A percentile compares a stretch with the other conserved stretches of the same genome.
These are phyloP conservation scores for Tipula vernalis DNA, from an alignment of 2,888 invertebrate genomes.

Conservation along the genomic window DNA sequence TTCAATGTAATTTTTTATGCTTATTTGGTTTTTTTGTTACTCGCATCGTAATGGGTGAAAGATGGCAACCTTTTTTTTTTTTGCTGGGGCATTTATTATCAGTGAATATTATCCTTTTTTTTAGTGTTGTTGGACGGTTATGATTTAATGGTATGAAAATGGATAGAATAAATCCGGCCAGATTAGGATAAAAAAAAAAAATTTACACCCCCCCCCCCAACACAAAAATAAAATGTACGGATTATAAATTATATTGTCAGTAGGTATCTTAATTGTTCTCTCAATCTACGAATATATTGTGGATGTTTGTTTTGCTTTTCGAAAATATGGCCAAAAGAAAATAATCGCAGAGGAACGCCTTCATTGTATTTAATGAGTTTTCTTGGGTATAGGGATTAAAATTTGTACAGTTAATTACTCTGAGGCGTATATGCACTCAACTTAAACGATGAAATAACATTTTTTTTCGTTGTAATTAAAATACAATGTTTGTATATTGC, in stretches of 20 bases:
- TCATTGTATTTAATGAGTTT: background rate
- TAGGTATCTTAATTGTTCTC: background rate
- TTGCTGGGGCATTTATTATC: background rate
- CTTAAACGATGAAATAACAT: background rate
- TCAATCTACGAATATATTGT: background rate
- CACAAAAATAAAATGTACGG: background rate
- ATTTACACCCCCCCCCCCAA: background rate
- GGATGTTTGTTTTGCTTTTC: background rate
- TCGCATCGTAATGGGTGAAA: too few relatives aligned
- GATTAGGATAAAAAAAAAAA: background rate
- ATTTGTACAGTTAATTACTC: background rate
- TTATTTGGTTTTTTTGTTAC: background rate
- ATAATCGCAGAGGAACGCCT: background rate
- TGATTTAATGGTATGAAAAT: background rate
- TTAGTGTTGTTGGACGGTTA: background rate
- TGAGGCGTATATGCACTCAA: background rate
- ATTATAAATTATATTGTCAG: background rate
- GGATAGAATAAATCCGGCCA: background rate
- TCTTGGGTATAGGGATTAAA: background rate
- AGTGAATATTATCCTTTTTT: background rate
- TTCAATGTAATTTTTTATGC: background rate
- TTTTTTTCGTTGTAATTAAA: background rate
- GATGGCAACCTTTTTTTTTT: background rate
- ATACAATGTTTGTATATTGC: too few relatives aligned
- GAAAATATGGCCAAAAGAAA: background rate